A percentile compares a stretch with the other conserved stretches of the same genome.
Conservation (phyloP, 2,797 vertebrate genomes). For the Dermochelys coriacea region DNA sequence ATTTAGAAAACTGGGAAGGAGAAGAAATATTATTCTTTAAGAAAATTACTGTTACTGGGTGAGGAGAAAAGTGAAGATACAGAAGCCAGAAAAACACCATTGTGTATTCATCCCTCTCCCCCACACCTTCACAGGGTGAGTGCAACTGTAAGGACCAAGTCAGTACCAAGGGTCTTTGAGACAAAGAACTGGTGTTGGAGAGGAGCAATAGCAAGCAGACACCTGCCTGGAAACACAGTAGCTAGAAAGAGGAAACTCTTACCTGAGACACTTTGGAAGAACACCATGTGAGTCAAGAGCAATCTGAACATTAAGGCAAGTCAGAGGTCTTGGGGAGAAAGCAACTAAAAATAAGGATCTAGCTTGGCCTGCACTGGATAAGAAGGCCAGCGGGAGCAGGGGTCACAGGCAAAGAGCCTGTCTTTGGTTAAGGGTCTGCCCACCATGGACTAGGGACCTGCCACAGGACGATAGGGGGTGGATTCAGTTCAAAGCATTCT, state of each 20-base stretch:
- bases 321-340: fast-evolving
- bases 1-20: background rate
- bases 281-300: fast-evolving
- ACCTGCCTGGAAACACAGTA: fast-evolving
- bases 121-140: background rate
- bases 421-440: background rate
- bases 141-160: background rate
- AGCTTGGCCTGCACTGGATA: fast-evolving
- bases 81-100: background rate
- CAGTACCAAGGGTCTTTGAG: background rate
- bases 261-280: background rate
- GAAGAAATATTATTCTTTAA: background rate
- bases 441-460: fast-evolving
- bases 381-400: background rate
- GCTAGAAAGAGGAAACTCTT: background rate
- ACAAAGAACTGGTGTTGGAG: background rate
- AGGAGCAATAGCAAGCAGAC: background rate
- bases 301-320: background rate
- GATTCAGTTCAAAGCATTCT: slow-evolving; percentile 10
- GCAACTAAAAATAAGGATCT: background rate
- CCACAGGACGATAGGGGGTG: fast-evolving
- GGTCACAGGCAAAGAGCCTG: background rate
- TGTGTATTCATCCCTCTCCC: background rate
- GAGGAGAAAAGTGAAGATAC: background rate
- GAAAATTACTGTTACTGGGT: background rate